Percentiles rank a stretch among this genome's conserved stretches.
phyloP scores from a whole-genome alignment of 2,888 invertebrate genomes.

The Dicyrtoma fusca region DNA sequence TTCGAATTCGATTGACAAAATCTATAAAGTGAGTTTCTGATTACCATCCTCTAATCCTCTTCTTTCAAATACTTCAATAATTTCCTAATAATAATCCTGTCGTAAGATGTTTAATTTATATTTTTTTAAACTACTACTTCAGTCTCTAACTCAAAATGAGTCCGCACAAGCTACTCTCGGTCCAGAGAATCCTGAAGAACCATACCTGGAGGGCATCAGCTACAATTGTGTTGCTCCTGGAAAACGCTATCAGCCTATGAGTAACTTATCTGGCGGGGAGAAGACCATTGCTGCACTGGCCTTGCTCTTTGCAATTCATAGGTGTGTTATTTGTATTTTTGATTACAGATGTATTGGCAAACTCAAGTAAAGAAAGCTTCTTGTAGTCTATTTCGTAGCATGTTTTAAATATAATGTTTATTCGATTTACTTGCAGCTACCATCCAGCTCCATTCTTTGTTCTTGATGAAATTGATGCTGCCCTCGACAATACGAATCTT shows the following conservation, averaged over 20 bases:
- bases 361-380: neutral
- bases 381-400: neutral
- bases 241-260: constrained; percentile 99
- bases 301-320: constrained; percentile 96
- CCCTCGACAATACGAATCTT: constrained; percentile 99
- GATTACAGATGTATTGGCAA: neutral
- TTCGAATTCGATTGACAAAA: constrained; percentile 96
- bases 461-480: constrained; percentile 99
- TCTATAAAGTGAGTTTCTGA: constrained; percentile 78
- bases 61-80: too few relatives aligned
- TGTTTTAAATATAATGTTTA: neutral
- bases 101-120: too few relatives aligned
- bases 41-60: neutral
- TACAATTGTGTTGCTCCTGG: constrained; percentile 99
- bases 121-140: constrained; percentile 46
- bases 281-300: constrained; percentile 98
- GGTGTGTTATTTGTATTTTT: too few relatives aligned
- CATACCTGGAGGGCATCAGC: constrained; percentile 97
- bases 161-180: constrained; percentile 95
- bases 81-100: too few relatives aligned
- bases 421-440: constrained; percentile 65
- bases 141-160: constrained; percentile 89
- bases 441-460: constrained; percentile 99
- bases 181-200: constrained; percentile 99
- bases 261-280: constrained; percentile 98